Percentiles rank a stretch among this genome's conserved stretches.
Evolutionary conservation across 2,797 vertebrate species (phyloP).

Genomic region (Pangasius djambal): DNA sequence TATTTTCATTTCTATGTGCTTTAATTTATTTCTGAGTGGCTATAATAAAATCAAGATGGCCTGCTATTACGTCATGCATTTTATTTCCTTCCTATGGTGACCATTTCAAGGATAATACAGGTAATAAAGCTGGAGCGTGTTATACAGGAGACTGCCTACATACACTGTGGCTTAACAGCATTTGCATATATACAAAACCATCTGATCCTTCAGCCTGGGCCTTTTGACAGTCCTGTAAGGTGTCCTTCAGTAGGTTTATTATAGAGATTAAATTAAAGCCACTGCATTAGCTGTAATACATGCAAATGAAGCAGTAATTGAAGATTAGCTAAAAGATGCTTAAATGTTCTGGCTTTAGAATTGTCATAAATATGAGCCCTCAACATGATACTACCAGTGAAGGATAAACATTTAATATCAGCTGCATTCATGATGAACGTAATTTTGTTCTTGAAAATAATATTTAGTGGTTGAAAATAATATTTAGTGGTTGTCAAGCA

Average conservation of each 20-base stretch:
- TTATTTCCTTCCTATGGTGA: conserved; percentile 13
- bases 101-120: neutral
- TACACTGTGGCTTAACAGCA: neutral
- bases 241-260: neutral
- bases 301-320: conserved; percentile 17
- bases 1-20: conserved; percentile 53
- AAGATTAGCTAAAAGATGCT: neutral
- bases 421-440: neutral
- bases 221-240: conserved; percentile 10
- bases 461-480: neutral
- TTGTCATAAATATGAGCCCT: neutral
- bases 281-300: conserved; percentile 8
- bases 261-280: conserved; percentile 3
- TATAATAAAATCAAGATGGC: conserved; percentile 67
- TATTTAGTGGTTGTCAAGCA: neutral
- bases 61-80: conserved; percentile 60
- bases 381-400: neutral
- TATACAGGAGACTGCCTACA: neutral
- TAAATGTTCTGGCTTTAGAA: neutral
- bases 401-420: neutral
- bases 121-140: neutral
- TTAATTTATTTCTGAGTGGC: conserved; percentile 66
- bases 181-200: conserved; percentile 38
- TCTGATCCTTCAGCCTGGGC: neutral
- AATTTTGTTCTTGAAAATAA: neutral